phyloP scores from a whole-genome alignment of 2,113 vertebrate genomes.

The Laterallus jamaicensis region DNA sequence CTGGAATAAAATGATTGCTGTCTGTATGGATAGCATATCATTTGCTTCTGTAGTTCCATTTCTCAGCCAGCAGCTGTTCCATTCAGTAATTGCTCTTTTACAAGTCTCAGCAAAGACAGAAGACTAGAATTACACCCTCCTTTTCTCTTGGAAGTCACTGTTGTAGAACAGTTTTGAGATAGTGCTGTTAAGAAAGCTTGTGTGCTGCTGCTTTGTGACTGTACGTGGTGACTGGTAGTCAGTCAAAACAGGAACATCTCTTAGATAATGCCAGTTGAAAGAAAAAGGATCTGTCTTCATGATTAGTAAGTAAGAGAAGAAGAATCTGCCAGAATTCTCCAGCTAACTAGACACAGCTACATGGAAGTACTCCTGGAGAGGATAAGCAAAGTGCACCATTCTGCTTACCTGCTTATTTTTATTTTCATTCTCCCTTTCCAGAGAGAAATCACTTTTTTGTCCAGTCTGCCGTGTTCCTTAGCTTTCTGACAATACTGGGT shows the following conservation, averaged over 20 bases:
- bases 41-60: background rate
- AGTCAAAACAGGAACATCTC: background rate
- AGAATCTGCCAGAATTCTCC: background rate
- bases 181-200: background rate
- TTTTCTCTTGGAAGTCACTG: background rate
- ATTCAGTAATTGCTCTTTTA: background rate
- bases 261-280: background rate
- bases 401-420: background rate
- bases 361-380: background rate
- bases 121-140: background rate
- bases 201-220: background rate
- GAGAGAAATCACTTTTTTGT: conserved; percentile 24
- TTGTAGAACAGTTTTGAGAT: background rate
- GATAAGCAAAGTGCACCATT: background rate
- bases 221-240: background rate
- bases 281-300: background rate
- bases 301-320: background rate
- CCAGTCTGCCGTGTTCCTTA: background rate
- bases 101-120: conserved; percentile 2
- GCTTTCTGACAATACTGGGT: background rate
- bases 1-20: background rate
- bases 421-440: background rate
- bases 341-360: background rate
- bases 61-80: background rate
- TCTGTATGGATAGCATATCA: background rate